Percentiles rank a stretch among this genome's conserved stretches.
These are phyloP conservation scores for Zalophus californianus DNA, from an alignment of 2,797 vertebrate species.

Conservation along the genomic window DNA sequence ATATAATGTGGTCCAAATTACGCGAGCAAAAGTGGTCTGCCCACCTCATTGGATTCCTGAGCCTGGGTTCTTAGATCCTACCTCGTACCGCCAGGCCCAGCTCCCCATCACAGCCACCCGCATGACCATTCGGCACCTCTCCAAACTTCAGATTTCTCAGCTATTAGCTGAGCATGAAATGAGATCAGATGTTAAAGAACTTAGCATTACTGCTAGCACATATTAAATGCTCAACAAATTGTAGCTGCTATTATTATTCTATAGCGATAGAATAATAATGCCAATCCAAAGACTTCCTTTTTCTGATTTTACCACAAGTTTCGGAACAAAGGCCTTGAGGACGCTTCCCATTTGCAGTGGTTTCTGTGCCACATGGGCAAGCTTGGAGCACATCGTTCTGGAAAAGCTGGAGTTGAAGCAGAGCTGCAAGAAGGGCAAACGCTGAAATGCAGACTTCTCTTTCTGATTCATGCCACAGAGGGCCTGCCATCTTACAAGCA, in stretches of 20 bases:
- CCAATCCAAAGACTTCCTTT: not conserved
- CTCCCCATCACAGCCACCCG: not conserved
- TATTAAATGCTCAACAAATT: not conserved
- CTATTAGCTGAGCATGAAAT: not conserved
- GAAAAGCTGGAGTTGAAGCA: not conserved
- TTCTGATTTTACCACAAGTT: not conserved
- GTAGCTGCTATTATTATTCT: not conserved
- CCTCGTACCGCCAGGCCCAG: not conserved
- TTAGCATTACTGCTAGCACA: not conserved
- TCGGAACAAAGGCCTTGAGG: not conserved
- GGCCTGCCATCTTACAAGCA: not conserved
- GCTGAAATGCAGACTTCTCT: not conserved
- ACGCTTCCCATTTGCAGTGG: not conserved
- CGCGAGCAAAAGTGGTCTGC: not conserved
- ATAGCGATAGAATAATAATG: not conserved
- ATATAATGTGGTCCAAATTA: not conserved
- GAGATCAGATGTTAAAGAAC: not conserved
- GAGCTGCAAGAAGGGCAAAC: not conserved
- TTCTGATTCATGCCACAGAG: accelerated
- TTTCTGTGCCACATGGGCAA: not conserved
- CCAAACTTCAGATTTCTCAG: not conserved
- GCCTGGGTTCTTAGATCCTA: not conserved
- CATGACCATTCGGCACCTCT: accelerated
- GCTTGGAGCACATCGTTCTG: not conserved
- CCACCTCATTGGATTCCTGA: not conserved